These are phyloP conservation scores for Adelges cooleyi DNA, from an alignment of 1,140 invertebrate species.

Conservation along the genomic window DNA sequence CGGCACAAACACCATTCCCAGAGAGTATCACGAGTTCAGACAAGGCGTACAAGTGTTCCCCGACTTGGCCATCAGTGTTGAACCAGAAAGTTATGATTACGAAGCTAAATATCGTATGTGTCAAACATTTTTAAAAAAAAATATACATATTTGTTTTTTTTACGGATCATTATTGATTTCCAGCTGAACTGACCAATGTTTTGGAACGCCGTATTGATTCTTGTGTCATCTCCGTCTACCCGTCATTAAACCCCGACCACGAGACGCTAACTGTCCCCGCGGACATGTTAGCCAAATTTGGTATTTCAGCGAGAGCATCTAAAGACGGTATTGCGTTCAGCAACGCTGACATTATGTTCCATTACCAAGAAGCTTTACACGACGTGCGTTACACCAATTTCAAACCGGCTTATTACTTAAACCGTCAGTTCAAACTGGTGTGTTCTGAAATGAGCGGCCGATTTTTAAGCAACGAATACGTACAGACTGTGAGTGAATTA, in stretches of 20 bases:
- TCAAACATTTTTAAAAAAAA: background rate
- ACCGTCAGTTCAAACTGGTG: constrained; percentile 83
- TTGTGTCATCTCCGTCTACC: constrained; percentile 82
- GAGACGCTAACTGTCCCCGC: constrained; percentile 70
- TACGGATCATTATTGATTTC: background rate
- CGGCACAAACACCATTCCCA: constrained; percentile 65
- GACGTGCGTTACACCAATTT: constrained; percentile 86
- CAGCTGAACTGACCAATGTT: constrained; percentile 32
- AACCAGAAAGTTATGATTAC: constrained; percentile 38
- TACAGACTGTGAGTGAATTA: constrained; percentile 64
- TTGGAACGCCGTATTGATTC: constrained; percentile 58
- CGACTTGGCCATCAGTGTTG: constrained; percentile 59
- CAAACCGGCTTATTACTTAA: constrained; percentile 86
- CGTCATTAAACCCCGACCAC: constrained; percentile 86
- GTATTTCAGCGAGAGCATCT: constrained; percentile 63
- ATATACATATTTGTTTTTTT: background rate
- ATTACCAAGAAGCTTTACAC: constrained; percentile 72
- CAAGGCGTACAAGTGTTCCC: constrained; percentile 72
- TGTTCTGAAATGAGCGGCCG: constrained; percentile 87
- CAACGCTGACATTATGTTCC: constrained; percentile 71
- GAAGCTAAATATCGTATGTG: constrained; percentile 37
- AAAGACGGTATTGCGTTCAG: constrained; percentile 72
- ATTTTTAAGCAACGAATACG: constrained; percentile 88
- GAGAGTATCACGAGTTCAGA: constrained; percentile 76
- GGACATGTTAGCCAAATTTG: constrained; percentile 56